phyloP scores from a whole-genome alignment of 1,140 invertebrate species.

The Pseudoatta argentina region DNA sequence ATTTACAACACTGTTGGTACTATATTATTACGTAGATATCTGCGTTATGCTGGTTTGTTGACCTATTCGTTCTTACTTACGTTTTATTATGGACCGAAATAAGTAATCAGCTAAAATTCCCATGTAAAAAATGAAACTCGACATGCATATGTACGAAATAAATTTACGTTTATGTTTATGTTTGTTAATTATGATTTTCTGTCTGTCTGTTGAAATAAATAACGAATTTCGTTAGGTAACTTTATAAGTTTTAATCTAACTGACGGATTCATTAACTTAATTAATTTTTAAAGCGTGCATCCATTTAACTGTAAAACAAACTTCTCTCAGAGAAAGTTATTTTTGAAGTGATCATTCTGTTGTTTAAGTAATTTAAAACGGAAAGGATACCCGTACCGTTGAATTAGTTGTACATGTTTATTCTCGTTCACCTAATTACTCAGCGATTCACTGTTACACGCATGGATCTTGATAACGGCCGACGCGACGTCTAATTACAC shows the following conservation, averaged over 20 bases:
- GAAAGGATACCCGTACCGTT: neutral
- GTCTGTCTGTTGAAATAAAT: neutral
- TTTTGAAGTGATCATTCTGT: neutral
- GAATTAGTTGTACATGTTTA: constrained; percentile 10
- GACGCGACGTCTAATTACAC: constrained; percentile 47
- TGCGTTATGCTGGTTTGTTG: neutral
- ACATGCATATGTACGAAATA: too few relatives aligned
- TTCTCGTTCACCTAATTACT: constrained; percentile 47
- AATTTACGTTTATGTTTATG: neutral
- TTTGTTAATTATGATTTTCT: neutral
- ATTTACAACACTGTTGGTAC: neutral
- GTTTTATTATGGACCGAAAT: neutral
- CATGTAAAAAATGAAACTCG: too few relatives aligned
- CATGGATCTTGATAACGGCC: constrained; percentile 36
- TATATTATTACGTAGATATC: constrained; percentile 12
- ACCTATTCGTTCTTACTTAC: neutral
- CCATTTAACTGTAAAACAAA: neutral
- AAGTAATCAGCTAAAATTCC: neutral
- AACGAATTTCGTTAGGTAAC: neutral
- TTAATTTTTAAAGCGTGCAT: neutral
- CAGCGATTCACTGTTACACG: constrained; percentile 32
- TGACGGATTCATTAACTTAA: neutral
- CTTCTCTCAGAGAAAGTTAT: neutral
- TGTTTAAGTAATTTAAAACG: neutral
- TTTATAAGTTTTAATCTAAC: neutral